Percentiles rank a stretch among this genome's conserved stretches.
Conservation (phyloP, 1,140 invertebrate species). For the Drosophila pseudoobscura region DNA sequence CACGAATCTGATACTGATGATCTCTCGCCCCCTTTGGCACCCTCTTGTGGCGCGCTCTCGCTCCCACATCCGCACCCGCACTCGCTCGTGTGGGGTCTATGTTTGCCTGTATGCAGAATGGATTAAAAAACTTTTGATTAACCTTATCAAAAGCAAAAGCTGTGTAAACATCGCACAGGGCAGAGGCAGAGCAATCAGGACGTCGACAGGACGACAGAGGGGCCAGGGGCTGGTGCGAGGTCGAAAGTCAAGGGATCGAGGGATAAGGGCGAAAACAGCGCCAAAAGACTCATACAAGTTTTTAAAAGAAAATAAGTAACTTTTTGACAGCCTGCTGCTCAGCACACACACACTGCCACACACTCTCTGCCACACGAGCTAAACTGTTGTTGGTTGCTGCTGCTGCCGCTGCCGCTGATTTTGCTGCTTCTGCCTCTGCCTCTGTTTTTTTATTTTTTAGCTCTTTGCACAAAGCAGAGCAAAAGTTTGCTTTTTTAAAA, state of each 20-base stretch:
- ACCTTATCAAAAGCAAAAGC: constrained; percentile 82
- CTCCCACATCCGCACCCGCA: background rate
- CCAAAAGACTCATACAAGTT: constrained; percentile 77
- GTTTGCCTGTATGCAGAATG: constrained; percentile 80
- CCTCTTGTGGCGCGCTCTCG: constrained; percentile 7
- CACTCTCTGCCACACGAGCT: constrained; percentile 29
- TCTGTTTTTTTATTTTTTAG: constrained; percentile 32
- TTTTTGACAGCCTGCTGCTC: constrained; percentile 74
- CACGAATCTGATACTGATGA: constrained; percentile 69
- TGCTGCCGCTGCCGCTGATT: background rate
- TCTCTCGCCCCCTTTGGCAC: constrained; percentile 11
- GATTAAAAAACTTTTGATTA: constrained; percentile 83
- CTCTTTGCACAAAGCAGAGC: constrained; percentile 72
- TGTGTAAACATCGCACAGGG: constrained; percentile 74
- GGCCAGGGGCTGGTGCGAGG: background rate
- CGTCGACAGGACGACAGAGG: constrained; percentile 12
- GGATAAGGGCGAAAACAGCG: constrained; percentile 17
- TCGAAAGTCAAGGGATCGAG: constrained; percentile 14
- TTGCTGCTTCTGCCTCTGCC: background rate
- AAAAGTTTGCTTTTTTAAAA: constrained; percentile 73
- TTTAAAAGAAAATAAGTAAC: constrained; percentile 82
- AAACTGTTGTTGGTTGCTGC: constrained; percentile 52
- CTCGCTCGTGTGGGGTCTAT: constrained; percentile 47
- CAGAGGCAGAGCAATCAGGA: constrained; percentile 60
- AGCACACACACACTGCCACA: constrained; percentile 38